phyloP scores from a whole-genome alignment of 1,140 invertebrate species.

The Lordiphosa clarofinis region DNA sequence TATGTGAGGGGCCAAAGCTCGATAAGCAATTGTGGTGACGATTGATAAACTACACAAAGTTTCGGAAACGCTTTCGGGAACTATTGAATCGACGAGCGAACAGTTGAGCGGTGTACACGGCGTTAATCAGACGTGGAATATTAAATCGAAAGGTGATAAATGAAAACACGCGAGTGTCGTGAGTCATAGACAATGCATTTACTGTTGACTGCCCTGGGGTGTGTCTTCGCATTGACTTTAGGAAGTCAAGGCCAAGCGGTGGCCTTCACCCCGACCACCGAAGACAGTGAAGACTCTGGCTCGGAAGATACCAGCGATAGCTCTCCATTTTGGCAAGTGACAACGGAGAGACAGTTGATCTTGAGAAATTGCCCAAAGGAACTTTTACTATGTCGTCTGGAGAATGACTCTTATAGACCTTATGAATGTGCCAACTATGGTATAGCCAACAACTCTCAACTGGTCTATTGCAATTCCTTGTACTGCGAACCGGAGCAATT shows the following conservation, averaged over 20 bases:
- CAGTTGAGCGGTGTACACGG: conserved; percentile 9
- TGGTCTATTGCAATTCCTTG: conserved; percentile 34
- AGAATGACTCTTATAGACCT: neutral
- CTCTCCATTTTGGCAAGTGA: neutral
- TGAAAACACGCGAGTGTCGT: conserved; percentile 7
- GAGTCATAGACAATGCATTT: conserved; percentile 54
- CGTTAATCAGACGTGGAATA: conserved; percentile 43
- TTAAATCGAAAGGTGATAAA: conserved; percentile 4
- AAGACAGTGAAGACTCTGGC: too few species aligned
- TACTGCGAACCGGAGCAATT: conserved; percentile 52
- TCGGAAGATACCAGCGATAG: too few species aligned
- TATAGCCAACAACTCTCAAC: neutral
- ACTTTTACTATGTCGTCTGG: conserved; percentile 10
- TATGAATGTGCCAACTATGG: neutral
- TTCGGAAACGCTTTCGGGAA: neutral
- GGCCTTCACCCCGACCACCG: too few species aligned
- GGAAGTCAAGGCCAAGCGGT: too few species aligned
- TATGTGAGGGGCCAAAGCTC: neutral
- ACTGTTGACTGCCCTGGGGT: neutral
- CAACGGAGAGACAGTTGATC: neutral
- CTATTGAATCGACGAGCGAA: neutral
- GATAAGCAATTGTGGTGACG: conserved; percentile 40
- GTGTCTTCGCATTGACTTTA: conserved; percentile 19
- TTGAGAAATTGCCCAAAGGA: conserved; percentile 15
- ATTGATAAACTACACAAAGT: conserved; percentile 31